phyloP scores from a whole-genome alignment of 2,113 vertebrate species.

The Gobiocypris rarus region DNA sequence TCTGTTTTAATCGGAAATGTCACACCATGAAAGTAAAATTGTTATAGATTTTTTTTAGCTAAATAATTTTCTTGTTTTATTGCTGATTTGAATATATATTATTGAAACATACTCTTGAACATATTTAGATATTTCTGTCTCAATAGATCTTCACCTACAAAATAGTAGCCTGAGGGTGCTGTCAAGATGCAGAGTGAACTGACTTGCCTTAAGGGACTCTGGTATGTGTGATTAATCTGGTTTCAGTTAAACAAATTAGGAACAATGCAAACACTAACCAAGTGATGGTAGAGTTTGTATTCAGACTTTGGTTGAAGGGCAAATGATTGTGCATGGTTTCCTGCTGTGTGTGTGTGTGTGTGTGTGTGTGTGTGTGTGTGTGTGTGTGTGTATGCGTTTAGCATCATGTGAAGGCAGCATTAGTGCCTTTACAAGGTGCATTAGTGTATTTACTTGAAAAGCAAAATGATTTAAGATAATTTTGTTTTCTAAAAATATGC shows the following conservation, averaged over 20 bases:
- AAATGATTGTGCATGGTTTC: not conserved
- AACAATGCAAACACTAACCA: not conserved
- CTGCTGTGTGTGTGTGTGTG: not conserved
- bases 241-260: not conserved
- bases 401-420: too few species aligned
- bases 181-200: not conserved
- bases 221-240: not conserved
- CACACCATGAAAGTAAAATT: not conserved
- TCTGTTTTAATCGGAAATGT: too few species aligned
- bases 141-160: not conserved
- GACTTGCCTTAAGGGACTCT: not conserved
- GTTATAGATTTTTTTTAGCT: too few species aligned
- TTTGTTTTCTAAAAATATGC: too few species aligned
- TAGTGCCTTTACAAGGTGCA: too few species aligned
- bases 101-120: not conserved
- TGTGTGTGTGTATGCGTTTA: not conserved
- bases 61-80: not conserved
- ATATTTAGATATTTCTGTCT: not conserved
- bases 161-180: not conserved
- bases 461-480: too few species aligned
- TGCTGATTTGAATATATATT: not conserved
- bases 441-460: too few species aligned
- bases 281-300: conserved; percentile 19
- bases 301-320: not conserved
- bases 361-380: not conserved